These are phyloP conservation scores for Ageneiosus marmoratus DNA, from an alignment of 2,113 vertebrate genomes.

Conservation along the genomic window DNA sequence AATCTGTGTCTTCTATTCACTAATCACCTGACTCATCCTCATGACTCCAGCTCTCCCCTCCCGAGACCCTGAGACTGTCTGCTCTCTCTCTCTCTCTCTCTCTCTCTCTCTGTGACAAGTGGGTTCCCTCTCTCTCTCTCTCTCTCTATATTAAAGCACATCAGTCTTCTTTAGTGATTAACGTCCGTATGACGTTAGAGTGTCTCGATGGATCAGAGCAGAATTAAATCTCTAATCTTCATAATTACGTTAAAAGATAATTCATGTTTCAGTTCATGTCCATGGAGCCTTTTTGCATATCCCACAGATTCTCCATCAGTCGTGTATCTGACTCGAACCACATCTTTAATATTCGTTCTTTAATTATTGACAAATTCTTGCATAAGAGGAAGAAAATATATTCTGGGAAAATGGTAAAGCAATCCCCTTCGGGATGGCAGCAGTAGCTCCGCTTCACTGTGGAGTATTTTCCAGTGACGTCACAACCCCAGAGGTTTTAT, in stretches of 20 bases:
- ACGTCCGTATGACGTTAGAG: not conserved
- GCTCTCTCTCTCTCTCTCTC: not conserved
- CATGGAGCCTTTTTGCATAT: not conserved
- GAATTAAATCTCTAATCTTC: constrained; percentile 7
- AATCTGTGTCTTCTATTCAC: not conserved
- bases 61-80: not conserved
- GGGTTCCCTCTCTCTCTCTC: not conserved
- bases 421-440: too few relatives aligned
- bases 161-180: not conserved
- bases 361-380: too few relatives aligned
- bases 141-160: not conserved
- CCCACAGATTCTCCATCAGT: not conserved
- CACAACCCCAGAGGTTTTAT: too few relatives aligned
- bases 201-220: not conserved
- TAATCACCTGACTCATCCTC: constrained; percentile 36
- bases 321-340: not conserved
- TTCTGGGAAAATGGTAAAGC: too few relatives aligned
- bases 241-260: not conserved
- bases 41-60: not conserved
- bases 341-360: too few relatives aligned
- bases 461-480: too few relatives aligned
- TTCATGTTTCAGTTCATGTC: not conserved
- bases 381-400: too few relatives aligned
- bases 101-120: not conserved
- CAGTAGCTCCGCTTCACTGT: too few relatives aligned